phyloP scores from a whole-genome alignment of 1,140 invertebrate species.

The Lanistes nyassanus region DNA sequence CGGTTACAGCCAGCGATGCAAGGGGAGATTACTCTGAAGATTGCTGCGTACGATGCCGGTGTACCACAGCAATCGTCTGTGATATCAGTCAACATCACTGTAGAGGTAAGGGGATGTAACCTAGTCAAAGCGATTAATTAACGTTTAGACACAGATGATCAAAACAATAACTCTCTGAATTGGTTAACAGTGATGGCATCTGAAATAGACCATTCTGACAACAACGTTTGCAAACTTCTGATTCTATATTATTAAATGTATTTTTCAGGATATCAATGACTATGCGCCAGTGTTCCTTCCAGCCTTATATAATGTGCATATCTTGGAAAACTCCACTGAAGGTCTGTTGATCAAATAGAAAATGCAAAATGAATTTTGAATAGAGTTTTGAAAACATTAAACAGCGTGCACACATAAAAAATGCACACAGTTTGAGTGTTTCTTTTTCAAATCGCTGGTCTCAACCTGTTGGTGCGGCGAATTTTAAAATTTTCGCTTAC shows the following conservation, averaged over 20 bases:
- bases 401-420: neutral
- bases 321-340: constrained; percentile 47
- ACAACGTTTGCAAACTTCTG: no score
- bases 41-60: constrained; percentile 45
- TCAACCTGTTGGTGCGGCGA: no score
- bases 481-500: neutral
- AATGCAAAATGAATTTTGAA: neutral
- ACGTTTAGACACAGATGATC: no score
- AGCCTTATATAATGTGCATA: constrained; percentile 33
- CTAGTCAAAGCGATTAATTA: no score
- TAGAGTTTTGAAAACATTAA: neutral
- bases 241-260: neutral
- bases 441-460: no score
- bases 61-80: constrained; percentile 16
- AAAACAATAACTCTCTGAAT: no score
- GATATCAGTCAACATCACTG: constrained; percentile 46
- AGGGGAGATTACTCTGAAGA: constrained; percentile 39
- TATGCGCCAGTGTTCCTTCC: constrained; percentile 46
- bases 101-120: constrained; percentile 41
- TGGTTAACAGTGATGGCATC: no score
- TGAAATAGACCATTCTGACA: no score
- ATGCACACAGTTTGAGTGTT: neutral
- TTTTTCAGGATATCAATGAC: constrained; percentile 51
- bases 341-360: constrained; percentile 8
- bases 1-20: constrained; percentile 32